These are phyloP conservation scores for Prinia subflava DNA, from an alignment of 2,113 vertebrate species.

Conservation along the genomic window DNA sequence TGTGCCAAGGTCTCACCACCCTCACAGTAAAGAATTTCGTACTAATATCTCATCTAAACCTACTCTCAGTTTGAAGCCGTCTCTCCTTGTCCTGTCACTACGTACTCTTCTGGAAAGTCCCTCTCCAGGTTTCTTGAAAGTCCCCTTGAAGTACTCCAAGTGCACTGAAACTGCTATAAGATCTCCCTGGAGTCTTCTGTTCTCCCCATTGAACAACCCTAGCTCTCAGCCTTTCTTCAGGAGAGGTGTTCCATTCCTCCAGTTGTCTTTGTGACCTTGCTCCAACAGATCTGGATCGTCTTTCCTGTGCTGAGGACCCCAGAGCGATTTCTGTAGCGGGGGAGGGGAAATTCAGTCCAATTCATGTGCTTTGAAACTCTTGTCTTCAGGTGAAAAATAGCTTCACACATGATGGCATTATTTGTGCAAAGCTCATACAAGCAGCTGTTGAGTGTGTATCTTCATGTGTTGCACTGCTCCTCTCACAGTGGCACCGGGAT, in stretches of 20 bases:
- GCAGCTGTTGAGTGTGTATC: neutral
- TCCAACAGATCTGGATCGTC: neutral
- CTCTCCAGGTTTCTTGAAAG: neutral
- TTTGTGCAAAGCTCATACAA: fast-evolving
- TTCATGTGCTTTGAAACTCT: neutral
- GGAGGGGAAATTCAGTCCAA: neutral
- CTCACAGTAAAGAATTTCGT: neutral
- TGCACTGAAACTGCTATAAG: neutral
- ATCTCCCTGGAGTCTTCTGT: neutral
- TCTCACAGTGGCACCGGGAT: fast-evolving
- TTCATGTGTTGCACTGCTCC: fast-evolving
- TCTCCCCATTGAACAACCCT: neutral
- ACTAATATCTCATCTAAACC: neutral
- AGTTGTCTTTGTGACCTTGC: neutral
- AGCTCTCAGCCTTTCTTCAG: neutral
- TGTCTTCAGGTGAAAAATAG: neutral
- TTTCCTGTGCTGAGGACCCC: neutral
- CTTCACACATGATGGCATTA: neutral
- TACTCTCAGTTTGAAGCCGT: neutral
- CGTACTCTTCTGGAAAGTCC: neutral
- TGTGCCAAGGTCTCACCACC: neutral
- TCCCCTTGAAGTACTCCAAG: neutral
- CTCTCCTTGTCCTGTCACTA: neutral
- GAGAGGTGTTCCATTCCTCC: neutral
- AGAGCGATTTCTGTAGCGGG: neutral